Base-by-base conservation (phyloP, 2,888 invertebrate species). In the Leucozona laternaria region DNA sequence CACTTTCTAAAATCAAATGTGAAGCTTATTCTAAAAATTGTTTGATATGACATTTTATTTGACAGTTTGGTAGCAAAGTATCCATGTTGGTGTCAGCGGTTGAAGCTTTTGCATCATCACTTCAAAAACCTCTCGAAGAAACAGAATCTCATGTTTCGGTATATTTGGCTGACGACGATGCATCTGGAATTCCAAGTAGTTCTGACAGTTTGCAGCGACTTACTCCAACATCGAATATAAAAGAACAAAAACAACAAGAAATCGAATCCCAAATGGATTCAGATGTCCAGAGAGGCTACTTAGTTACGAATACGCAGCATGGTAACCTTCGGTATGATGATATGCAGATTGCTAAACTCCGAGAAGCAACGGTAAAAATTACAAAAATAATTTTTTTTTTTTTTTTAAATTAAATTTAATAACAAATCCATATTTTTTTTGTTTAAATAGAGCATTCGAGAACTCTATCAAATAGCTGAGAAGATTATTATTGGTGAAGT, bases 391-490 rank as follows among this genome's bases (percentile, higher is more conserved):
- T 31, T 10, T 10, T 34, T 11, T 40, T 7, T 31, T 15, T 37
- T 11, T 13, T 13, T 37, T 34, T 4, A 4, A n/a, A 15, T 40
- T 37, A 43, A 43, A 43, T 8, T 8, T 2, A 45, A 45, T 45
- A 43, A 15, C 0, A 37, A 37, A 40, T 40, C 5, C 15, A 40
- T n/a, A 28, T 28, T 31, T 8, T 8, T 40, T 83, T 91, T 91
- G 1, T 17, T 20, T 11, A 5, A n/a, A 25, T 90, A 95, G 95
- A 94, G 93, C 53, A 95, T 95, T 77, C 93, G 94, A 37, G 94
- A 95, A 89, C 93, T 95, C 89, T 95, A 95, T 89, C 90, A 91
- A 17, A 91, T 95, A 81, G 95, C 95, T 1, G 94, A 95, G 88
- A 93, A 94, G 89, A 94, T 95, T 87, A 94, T 95, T 31, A 93